These are phyloP conservation scores for Opisthograptis luteolata DNA, from an alignment of 2,888 invertebrate species.

Conservation along the genomic window DNA sequence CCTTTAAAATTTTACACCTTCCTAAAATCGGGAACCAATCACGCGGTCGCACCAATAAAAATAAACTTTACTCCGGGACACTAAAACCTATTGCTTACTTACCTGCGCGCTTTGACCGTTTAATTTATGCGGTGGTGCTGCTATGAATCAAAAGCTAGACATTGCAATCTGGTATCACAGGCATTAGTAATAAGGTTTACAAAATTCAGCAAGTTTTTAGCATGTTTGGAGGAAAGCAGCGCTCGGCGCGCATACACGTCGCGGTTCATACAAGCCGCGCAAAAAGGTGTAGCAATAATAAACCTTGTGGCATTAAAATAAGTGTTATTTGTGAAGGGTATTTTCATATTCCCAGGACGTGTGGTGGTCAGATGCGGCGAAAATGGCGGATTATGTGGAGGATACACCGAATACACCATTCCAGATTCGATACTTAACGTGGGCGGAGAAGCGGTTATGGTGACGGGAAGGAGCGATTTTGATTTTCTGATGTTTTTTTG, in stretches of 20 bases:
- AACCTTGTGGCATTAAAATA: neutral
- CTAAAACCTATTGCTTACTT: neutral
- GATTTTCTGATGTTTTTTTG: neutral
- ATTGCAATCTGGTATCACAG: neutral
- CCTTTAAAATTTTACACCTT: slow-evolving; percentile 18
- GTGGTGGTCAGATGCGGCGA: neutral
- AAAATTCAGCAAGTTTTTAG: neutral
- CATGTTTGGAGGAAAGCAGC: neutral
- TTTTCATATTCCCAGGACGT: neutral
- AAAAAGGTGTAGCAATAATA: neutral
- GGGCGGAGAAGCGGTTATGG: neutral
- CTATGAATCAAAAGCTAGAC: neutral
- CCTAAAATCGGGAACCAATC: slow-evolving; percentile 6
- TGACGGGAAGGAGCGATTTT: neutral
- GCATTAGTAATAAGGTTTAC: neutral
- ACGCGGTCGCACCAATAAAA: slow-evolving; percentile 4
- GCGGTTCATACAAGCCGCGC: neutral
- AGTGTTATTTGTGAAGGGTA: neutral
- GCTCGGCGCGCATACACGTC: neutral
- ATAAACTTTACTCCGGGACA: slow-evolving; percentile 1
- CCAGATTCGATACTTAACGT: slow-evolving; percentile 11
- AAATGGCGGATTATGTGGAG: slow-evolving; percentile 3
- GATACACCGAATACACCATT: slow-evolving; percentile 11
- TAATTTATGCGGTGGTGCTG: too few relatives aligned
- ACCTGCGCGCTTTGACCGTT: neutral